A percentile compares a stretch with the other conserved stretches of the same genome.
These are phyloP conservation scores for Troides helena DNA, from an alignment of 2,888 invertebrate species.

Conservation along the genomic window DNA sequence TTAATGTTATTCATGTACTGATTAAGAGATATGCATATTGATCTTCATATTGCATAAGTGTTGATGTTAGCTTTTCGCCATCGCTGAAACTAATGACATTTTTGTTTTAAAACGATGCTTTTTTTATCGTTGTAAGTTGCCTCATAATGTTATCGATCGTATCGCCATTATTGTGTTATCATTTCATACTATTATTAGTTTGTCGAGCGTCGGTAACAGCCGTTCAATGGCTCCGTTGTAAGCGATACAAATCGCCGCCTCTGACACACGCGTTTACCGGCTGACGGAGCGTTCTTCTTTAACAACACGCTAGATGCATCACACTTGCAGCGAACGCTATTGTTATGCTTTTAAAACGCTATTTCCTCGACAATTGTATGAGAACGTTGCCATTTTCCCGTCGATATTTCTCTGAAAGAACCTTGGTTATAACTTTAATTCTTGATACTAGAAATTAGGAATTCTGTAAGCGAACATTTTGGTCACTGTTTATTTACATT, in stretches of 20 bases:
- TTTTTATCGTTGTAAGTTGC: neutral
- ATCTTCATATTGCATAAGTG: too few species aligned
- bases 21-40: too few species aligned
- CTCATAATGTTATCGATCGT: slow-evolving; percentile 9
- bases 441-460: neutral
- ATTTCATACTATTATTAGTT: slow-evolving; percentile 49
- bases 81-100: neutral
- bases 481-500: too few species aligned
- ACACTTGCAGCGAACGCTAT: slow-evolving; percentile 19
- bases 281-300: slow-evolving; percentile 21
- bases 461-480: neutral
- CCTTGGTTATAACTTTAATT: neutral
- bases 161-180: slow-evolving; percentile 38
- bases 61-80: neutral
- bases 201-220: slow-evolving; percentile 40
- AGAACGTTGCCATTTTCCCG: neutral
- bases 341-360: slow-evolving; percentile 25
- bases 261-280: slow-evolving; percentile 38
- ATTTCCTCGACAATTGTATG: slow-evolving; percentile 17
- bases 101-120: neutral
- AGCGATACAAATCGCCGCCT: slow-evolving; percentile 42
- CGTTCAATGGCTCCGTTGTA: slow-evolving; percentile 39
- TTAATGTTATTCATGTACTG: too few species aligned
- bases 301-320: slow-evolving; percentile 24
- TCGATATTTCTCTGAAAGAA: neutral